Evolutionary conservation across 2,113 vertebrate genomes (phyloP).

Genomic region (Himantopus leucocephalus): DNA sequence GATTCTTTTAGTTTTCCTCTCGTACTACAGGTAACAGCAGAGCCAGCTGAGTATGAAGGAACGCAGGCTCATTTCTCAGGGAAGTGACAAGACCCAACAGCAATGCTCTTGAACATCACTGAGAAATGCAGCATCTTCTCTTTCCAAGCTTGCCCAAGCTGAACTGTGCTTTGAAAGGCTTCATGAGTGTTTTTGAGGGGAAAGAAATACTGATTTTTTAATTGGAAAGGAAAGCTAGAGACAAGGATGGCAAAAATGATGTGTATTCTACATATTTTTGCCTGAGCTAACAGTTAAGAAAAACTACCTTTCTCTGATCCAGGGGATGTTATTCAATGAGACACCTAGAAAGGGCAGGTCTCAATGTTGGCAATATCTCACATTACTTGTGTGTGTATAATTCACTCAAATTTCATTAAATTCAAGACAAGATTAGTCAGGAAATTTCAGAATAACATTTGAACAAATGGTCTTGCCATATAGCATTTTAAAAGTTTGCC

Average conservation of each 20-base stretch:
- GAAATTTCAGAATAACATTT: constrained; percentile 25
- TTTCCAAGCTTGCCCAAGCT: background rate
- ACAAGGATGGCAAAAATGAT: background rate
- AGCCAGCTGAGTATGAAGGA: background rate
- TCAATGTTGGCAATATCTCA: background rate
- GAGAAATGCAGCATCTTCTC: background rate
- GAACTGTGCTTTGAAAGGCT: background rate
- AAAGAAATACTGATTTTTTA: background rate
- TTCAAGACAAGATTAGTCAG: background rate
- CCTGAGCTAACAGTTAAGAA: background rate
- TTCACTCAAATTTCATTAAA: background rate
- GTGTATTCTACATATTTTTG: background rate
- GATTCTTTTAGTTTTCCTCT: background rate
- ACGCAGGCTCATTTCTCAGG: rapidly evolving
- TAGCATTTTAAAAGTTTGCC: background rate
- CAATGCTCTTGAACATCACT: background rate
- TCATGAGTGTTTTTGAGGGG: background rate
- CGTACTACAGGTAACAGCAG: background rate
- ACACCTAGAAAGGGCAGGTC: background rate
- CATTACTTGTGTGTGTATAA: background rate
- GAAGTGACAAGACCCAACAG: background rate
- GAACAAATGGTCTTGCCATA: constrained; percentile 13
- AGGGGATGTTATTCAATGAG: background rate
- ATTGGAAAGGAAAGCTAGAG: background rate
- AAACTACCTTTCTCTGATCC: background rate